A percentile compares a stretch with the other conserved stretches of the same genome.
Conservation (phyloP, 2,113 vertebrate species). For the Spea bombifrons region DNA sequence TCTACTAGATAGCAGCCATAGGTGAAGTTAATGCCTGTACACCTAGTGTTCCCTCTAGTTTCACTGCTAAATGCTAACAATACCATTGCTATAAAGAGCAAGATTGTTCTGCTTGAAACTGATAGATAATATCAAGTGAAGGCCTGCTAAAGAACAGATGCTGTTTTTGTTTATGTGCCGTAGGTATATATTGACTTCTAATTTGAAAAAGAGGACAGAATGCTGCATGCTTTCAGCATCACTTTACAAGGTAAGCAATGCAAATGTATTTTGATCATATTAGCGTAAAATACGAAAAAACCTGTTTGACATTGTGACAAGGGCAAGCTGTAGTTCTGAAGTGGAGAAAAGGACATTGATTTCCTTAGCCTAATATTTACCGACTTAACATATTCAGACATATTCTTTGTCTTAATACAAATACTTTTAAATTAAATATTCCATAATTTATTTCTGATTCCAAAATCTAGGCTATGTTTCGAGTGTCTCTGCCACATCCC, state of each 20-base stretch:
- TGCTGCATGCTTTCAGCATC: conserved; percentile 82
- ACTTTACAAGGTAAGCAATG: conserved; percentile 86
- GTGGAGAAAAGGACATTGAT: neutral
- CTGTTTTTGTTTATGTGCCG: too few species aligned
- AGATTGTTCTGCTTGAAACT: too few species aligned
- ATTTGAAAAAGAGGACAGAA: conserved; percentile 70
- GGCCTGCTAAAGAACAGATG: too few species aligned
- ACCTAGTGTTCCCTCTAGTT: too few species aligned
- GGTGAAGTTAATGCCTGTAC: too few species aligned
- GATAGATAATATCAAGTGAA: too few species aligned
- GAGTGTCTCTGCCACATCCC: conserved; percentile 78
- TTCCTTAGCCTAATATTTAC: neutral
- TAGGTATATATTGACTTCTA: conserved; percentile 74
- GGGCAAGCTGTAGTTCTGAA: neutral
- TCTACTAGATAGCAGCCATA: too few species aligned
- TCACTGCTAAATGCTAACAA: too few species aligned
- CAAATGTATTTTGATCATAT: conserved; percentile 4
- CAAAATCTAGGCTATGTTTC: conserved; percentile 75
- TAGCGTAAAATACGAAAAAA: conserved; percentile 12
- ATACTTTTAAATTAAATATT: neutral
- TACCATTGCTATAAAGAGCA: too few species aligned
- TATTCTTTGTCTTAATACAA: neutral
- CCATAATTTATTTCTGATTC: conserved; percentile 24
- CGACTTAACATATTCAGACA: neutral
- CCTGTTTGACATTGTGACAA: conserved; percentile 1